Percentiles rank a stretch among this genome's conserved stretches.
Conservation (phyloP, 2,113 vertebrate genomes). For the Rhizomys pruinosus region DNA sequence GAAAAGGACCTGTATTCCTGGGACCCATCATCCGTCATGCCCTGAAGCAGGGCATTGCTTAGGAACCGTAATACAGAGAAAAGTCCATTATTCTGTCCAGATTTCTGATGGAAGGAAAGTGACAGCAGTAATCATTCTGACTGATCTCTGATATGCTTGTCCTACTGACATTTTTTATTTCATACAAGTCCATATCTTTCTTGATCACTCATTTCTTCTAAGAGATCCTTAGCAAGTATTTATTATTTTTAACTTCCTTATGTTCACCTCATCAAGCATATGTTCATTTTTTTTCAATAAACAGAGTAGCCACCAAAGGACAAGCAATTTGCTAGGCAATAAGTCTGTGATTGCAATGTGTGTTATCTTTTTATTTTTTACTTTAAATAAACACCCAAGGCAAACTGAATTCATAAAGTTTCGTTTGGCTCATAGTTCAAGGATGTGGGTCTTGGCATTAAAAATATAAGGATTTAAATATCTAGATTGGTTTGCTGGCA, state of each 20-base stretch:
- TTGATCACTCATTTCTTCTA: background rate
- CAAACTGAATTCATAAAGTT: background rate
- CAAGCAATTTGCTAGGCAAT: background rate
- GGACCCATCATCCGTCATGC: no score
- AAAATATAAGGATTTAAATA: background rate
- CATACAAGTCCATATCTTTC: background rate
- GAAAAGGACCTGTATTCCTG: no score
- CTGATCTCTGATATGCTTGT: background rate
- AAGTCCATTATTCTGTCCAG: background rate
- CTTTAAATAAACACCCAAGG: background rate
- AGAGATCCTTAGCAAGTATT: background rate
- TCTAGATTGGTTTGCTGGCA: no score
- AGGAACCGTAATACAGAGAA: no score
- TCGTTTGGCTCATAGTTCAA: background rate
- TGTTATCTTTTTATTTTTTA: background rate
- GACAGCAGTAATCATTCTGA: background rate
- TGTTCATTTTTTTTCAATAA: background rate
- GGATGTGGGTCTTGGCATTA: no score
- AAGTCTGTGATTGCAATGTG: background rate
- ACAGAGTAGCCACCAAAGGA: background rate
- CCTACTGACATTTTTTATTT: background rate
- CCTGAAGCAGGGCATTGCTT: no score
- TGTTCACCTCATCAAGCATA: background rate
- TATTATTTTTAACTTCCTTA: background rate
- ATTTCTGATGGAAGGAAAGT: background rate